Evolutionary conservation across 2,113 vertebrate genomes (phyloP), one percentile per base, ranked within the genome.

Genomic region (Indicator indicator): DNA sequence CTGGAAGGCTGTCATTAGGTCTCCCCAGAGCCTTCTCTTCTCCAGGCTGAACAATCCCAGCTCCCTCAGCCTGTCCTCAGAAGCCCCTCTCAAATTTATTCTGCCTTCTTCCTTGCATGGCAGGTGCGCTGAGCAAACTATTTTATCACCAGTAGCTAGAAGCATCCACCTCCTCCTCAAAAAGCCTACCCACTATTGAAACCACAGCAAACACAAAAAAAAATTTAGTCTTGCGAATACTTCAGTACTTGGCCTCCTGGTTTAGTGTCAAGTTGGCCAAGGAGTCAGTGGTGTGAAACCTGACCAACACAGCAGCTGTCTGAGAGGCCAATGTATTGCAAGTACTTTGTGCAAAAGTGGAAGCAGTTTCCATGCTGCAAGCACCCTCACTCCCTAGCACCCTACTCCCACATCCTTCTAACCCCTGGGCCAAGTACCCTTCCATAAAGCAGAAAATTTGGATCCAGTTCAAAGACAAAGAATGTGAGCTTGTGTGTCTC

Each of bases 211-310:
- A 44, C 11, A 71, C 36, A 30, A 11, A 52, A 9, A 24, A 68
- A 33, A 46, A 46, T 48, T 70, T 69, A 18, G 38, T 83, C 33
- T 46, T 0, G 0, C 16, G 24, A 77, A 52, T 40, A 65, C 30
- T 40, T 23, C 0, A 0, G 36, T 44, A 67, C 30, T 63, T 16
- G 16, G 50, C 24, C 9, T 24, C 16, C 33, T 38, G 27, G 16
- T 70, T 65, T 54, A 54, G 28, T 4, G 8, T 58, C 16, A 48
- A 48, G 36, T 6, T 78, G 46, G 56, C 52, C 52, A 33, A 71
- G 46, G n/a, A 46, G 32, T 6, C 32, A 52, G 5, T 0, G 2
- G 21, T 2, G 0, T 11, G 32, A 52, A 69, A 55, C 55, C 33
- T 1, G 5, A 56, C 17, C 33, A 70, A 67, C 6, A 2, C 28